Percentiles rank a stretch among this genome's conserved stretches.
These are phyloP conservation scores for Meandrusa payeni DNA, from an alignment of 2,888 invertebrate species.

Conservation along the genomic window DNA sequence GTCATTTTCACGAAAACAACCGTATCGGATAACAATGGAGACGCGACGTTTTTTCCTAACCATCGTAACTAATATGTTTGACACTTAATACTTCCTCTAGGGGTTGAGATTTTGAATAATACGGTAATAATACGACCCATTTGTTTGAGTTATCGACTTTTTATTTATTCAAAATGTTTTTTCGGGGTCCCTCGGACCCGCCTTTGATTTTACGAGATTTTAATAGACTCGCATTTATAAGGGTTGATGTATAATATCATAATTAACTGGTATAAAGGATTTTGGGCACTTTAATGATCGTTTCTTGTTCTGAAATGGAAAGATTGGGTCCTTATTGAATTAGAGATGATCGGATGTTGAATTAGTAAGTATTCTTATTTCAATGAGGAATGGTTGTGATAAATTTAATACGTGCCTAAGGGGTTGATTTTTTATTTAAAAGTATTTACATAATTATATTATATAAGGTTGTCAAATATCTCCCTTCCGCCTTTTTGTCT, in stretches of 20 bases:
- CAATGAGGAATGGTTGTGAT: constrained; percentile 3
- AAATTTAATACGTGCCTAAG: constrained; percentile 22
- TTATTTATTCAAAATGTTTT: constrained; percentile 36
- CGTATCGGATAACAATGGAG: constrained; percentile 38
- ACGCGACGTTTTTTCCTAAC: constrained; percentile 35
- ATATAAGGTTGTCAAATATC: no score
- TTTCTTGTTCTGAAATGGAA: constrained; percentile 18
- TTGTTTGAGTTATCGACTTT: constrained; percentile 54
- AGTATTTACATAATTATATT: no score
- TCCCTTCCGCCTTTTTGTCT: no score
- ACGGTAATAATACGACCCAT: constrained; percentile 48
- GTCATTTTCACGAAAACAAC: neutral
- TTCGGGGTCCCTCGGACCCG: constrained; percentile 31
- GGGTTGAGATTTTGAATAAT: constrained; percentile 56
- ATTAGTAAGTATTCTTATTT: neutral
- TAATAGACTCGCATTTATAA: constrained; percentile 44
- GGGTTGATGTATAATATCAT: constrained; percentile 72
- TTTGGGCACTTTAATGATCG: constrained; percentile 25
- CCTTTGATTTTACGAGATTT: constrained; percentile 48
- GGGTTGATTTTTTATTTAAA: no score
- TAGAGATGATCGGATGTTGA: constrained; percentile 8
- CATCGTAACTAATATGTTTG: constrained; percentile 63
- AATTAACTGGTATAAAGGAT: constrained; percentile 59
- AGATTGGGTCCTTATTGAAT: constrained; percentile 25
- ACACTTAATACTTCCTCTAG: constrained; percentile 73